A percentile compares a stretch with the other conserved stretches of the same genome.
Evolutionary conservation across 2,113 vertebrate species (phyloP).

Genomic region (Eubucco bourcierii): DNA sequence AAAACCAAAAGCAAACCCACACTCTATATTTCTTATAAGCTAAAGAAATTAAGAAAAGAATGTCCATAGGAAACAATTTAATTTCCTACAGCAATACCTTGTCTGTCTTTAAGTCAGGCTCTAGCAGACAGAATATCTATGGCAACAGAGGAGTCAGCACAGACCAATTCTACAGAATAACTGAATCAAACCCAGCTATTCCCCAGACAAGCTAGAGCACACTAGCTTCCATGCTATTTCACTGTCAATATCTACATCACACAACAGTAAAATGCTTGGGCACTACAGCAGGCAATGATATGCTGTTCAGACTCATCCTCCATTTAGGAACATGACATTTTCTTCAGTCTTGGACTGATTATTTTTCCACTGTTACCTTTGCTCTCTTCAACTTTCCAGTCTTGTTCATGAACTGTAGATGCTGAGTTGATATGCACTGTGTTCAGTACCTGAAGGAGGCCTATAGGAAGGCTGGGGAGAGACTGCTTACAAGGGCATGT

Average conservation of each 20-base stretch:
- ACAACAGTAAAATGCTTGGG: background rate
- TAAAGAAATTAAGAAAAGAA: background rate
- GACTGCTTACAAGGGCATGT: too few relatives aligned
- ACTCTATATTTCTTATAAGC: background rate
- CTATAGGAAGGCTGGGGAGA: too few relatives aligned
- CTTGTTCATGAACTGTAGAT: background rate
- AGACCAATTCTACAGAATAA: background rate
- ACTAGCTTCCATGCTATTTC: background rate
- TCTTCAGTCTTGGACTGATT: background rate
- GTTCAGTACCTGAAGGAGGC: background rate
- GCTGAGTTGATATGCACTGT: background rate
- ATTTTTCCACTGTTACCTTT: background rate
- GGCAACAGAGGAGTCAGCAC: background rate
- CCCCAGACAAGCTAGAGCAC: background rate
- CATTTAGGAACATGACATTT: background rate
- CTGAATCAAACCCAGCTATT: background rate
- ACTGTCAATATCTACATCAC: background rate
- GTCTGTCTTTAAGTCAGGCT: background rate
- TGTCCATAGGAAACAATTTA: background rate
- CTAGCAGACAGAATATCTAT: background rate
- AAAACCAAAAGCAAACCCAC: too few relatives aligned
- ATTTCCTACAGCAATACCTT: background rate
- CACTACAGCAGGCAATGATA: background rate
- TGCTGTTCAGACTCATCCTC: background rate
- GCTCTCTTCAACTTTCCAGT: background rate